A percentile compares a stretch with the other conserved stretches of the same genome.
Evolutionary conservation across 2,113 vertebrate genomes (phyloP).

Genomic region (Suncus etruscus): DNA sequence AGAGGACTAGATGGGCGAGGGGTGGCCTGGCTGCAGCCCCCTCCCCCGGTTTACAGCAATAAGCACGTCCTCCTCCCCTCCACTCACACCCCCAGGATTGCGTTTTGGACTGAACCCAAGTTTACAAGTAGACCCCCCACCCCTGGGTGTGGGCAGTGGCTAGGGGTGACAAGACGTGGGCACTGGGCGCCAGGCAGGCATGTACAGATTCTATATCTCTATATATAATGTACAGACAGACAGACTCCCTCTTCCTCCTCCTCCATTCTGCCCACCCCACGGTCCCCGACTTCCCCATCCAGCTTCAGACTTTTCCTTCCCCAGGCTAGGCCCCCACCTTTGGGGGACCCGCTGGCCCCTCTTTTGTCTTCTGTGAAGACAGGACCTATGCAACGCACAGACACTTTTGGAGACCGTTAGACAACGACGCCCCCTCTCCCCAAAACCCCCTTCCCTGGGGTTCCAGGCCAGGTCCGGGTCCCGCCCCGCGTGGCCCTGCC

Average conservation of each 20-base stretch:
- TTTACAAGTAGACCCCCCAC: slow-evolving; percentile 81
- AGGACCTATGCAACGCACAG: slow-evolving; percentile 92
- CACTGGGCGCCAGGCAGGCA: slow-evolving; percentile 76
- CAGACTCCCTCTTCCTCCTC: slow-evolving; percentile 66
- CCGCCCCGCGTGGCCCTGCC: slow-evolving; percentile 60
- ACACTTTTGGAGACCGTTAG: slow-evolving; percentile 88
- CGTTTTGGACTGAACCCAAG: slow-evolving; percentile 78
- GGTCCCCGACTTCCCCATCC: slow-evolving; percentile 65
- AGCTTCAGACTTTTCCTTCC: slow-evolving; percentile 66
- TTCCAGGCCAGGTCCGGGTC: slow-evolving; percentile 55
- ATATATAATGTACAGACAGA: slow-evolving; percentile 84
- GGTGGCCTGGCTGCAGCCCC: slow-evolving; percentile 28
- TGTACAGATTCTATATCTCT: slow-evolving; percentile 80
- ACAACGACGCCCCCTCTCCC: slow-evolving; percentile 69
- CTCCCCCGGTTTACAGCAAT: slow-evolving; percentile 83
- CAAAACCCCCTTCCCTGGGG: neutral
- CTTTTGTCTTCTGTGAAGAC: slow-evolving; percentile 92
- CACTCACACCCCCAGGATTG: slow-evolving; percentile 63
- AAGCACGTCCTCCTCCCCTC: slow-evolving; percentile 75
- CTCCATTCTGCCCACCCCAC: neutral
- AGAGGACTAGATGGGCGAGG: slow-evolving; percentile 74
- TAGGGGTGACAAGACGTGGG: slow-evolving; percentile 55
- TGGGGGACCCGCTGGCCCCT: slow-evolving; percentile 75
- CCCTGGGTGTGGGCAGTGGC: slow-evolving; percentile 65
- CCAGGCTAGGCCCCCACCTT: slow-evolving; percentile 62